Evolutionary conservation across 2,113 vertebrate species (phyloP).

Genomic region (Mesocricetus auratus): DNA sequence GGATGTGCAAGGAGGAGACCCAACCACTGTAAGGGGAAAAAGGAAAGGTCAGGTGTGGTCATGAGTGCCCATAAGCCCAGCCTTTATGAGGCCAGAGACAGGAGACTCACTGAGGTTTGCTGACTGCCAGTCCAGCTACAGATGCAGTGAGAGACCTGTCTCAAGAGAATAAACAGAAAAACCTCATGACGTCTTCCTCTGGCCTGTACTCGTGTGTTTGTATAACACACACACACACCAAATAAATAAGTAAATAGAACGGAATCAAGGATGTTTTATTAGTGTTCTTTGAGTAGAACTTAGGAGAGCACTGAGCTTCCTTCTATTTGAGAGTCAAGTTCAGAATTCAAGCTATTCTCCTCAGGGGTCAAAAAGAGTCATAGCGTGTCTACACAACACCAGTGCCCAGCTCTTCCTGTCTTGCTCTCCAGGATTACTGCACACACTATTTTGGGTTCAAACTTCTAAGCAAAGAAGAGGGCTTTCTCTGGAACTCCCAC

Average conservation of each 20-base stretch:
- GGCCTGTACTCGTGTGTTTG: neutral
- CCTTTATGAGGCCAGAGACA: neutral
- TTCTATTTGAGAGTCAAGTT: neutral
- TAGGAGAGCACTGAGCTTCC: neutral
- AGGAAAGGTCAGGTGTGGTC: neutral
- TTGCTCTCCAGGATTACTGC: neutral
- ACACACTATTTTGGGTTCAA: neutral
- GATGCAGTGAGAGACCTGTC: neutral
- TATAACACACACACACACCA: neutral
- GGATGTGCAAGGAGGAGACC: neutral
- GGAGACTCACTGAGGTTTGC: neutral
- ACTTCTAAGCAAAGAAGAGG: neutral
- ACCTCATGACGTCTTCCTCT: neutral
- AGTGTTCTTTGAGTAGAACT: neutral
- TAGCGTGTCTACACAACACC: no score
- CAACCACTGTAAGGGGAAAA: neutral
- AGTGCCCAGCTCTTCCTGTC: neutral
- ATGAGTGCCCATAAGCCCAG: neutral
- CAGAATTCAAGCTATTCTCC: neutral
- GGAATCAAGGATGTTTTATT: neutral
- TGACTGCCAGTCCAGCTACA: neutral
- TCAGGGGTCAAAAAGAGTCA: neutral
- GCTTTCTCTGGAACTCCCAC: neutral
- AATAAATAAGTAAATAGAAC: neutral
- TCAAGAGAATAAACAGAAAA: neutral